Base-by-base conservation (phyloP, 1,140 invertebrate genomes). In the Aradophagus sp. region DNA sequence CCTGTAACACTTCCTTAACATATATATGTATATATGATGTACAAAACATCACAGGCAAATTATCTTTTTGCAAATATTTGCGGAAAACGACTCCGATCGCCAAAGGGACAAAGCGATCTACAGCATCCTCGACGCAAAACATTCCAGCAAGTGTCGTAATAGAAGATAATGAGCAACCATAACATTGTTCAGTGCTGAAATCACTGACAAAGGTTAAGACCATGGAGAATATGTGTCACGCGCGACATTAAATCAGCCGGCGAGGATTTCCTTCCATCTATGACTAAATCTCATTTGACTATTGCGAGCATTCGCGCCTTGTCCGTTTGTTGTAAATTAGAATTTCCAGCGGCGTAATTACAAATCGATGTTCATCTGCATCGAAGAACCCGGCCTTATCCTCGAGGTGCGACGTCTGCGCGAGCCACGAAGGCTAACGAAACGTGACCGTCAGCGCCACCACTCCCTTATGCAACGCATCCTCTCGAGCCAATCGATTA, bases 351-450 rank as follows among this genome's bases (percentile, higher is more conserved):
- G 62, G 27, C 62, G 53, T 72, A 62, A 72, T 72, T 58, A 47
- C 50, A 16, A 55, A 58, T 73, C 62, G 31, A 73, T 62, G 44
- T 62, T 41, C 56, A 73, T 73, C 69, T 72, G 62, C 69, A 73
- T 73, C 58, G 56, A 38, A 48, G 56, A 61, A 32, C n/a, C 20
- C 61, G 69, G 56, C 62, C 56, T 73, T 73, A 67, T 73, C 70
- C 70, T 67, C 70, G 62, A 50, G 50, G 7, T 31, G 45, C n/a
- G n/a, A n/a, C 38, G 63, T 52, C 62, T 73, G 62, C 67, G 50
- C 47, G 17, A 58, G 35, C 63, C 5, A 26, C 62, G 56, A 72
- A 72, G 62, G 69, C 35, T 66, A 66, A 27, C 20, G 14, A 45
- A 42, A 34, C 41, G 29, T 34, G 69, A 63, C 62, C 69, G 47